Evolutionary conservation across 2,113 vertebrate species (phyloP).

Genomic region (Ailuropoda melanoleuca): DNA sequence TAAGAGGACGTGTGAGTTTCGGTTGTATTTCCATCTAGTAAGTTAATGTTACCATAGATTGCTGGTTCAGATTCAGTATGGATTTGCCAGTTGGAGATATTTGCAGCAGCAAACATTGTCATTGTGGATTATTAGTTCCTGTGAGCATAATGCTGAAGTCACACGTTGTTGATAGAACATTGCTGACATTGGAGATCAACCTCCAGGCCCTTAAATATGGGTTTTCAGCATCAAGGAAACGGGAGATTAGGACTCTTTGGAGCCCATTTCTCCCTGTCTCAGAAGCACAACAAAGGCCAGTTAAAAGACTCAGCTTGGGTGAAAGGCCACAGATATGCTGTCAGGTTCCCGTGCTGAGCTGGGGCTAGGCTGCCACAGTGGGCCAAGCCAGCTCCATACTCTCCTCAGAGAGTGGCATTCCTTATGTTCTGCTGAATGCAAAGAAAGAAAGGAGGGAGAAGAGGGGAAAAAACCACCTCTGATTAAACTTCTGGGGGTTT

Average conservation of each 20-base stretch:
- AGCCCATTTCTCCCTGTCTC: not conserved
- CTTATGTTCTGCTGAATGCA: not conserved
- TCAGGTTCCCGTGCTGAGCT: not conserved
- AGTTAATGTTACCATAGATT: slow-evolving; percentile 31
- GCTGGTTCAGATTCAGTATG: slow-evolving; percentile 12
- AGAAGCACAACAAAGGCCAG: not conserved
- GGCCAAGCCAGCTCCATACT: not conserved
- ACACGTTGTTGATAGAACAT: not conserved
- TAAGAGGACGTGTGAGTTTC: slow-evolving; percentile 1
- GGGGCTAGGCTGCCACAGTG: not conserved
- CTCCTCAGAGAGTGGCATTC: not conserved
- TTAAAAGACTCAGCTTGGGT: not conserved
- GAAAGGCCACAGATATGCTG: not conserved
- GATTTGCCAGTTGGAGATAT: slow-evolving; percentile 32
- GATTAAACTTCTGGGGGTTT: not conserved
- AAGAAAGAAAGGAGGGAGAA: not conserved
- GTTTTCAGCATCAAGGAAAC: not conserved
- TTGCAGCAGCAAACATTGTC: not conserved
- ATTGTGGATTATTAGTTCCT: not conserved
- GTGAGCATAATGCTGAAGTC: not conserved
- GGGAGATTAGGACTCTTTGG: slow-evolving; percentile 1
- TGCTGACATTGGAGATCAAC: not conserved
- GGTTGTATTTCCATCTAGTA: slow-evolving; percentile 32
- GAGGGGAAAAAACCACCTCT: not conserved
- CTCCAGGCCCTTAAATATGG: not conserved